phyloP scores from a whole-genome alignment of 2,113 vertebrate genomes.

The Dasyurus viverrinus region DNA sequence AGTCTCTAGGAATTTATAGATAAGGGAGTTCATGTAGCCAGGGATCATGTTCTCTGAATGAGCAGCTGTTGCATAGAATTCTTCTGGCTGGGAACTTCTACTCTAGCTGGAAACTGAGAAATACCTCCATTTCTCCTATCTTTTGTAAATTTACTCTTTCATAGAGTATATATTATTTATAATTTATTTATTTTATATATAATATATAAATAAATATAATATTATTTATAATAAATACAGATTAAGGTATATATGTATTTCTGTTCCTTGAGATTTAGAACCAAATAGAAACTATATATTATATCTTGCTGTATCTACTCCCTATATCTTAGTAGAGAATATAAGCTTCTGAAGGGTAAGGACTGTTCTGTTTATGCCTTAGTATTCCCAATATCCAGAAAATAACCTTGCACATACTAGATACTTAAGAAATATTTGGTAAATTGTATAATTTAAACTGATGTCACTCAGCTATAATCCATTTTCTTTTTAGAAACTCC shows the following conservation, averaged over 20 bases:
- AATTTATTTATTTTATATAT: no score
- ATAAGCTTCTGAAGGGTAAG: background rate
- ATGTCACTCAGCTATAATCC: background rate
- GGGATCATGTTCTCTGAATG: background rate
- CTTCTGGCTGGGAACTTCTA: background rate
- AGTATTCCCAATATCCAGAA: background rate
- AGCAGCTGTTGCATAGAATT: background rate
- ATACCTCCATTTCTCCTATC: background rate
- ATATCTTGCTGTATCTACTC: background rate
- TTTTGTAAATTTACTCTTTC: background rate
- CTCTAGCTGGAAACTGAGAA: background rate
- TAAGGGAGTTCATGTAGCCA: background rate
- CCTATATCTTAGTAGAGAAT: background rate
- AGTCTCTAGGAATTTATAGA: background rate
- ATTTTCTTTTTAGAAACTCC: background rate
- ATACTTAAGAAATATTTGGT: background rate
- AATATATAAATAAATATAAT: background rate
- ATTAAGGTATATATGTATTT: background rate
- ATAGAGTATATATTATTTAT: background rate
- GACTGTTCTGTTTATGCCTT: background rate
- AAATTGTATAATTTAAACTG: background rate
- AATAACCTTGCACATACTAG: background rate
- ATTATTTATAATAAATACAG: background rate
- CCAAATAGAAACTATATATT: background rate
- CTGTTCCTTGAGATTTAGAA: background rate